A percentile compares a stretch with the other conserved stretches of the same genome.
phyloP scores from a whole-genome alignment of 1,140 invertebrate genomes.

The Aphaenogaster rudis region DNA sequence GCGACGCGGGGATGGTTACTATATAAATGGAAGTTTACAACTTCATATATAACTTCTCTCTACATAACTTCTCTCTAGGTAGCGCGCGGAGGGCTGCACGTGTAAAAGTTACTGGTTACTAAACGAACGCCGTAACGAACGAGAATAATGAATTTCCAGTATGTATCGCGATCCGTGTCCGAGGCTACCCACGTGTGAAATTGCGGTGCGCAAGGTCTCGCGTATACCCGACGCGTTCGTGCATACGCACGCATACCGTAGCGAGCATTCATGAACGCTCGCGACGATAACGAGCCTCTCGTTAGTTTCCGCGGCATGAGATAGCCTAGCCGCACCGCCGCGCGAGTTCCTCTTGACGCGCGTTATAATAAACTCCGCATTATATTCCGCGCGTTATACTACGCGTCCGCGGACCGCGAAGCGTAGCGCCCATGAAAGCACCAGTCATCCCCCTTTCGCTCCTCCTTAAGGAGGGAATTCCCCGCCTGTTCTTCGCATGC shows the following conservation, averaged over 20 bases:
- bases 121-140: conserved; percentile 51
- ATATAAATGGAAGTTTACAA: conserved; percentile 51
- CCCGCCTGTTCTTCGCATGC: not conserved
- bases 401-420: conserved; percentile 17
- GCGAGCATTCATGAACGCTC: conserved; percentile 11
- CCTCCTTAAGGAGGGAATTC: not conserved
- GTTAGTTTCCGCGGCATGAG: conserved; percentile 58
- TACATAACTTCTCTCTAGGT: conserved; percentile 27
- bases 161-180: conserved; percentile 21
- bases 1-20: not conserved
- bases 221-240: not conserved
- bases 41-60: conserved; percentile 47
- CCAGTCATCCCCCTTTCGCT: not conserved
- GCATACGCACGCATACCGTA: no score
- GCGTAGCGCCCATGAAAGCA: not conserved
- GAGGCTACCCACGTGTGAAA: conserved; percentile 62
- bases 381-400: conserved; percentile 75
- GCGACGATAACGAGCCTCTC: conserved; percentile 70
- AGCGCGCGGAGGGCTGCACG: not conserved
- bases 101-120: conserved; percentile 48
- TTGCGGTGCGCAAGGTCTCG: conserved; percentile 53
- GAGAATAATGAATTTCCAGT: conserved; percentile 68
- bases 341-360: conserved; percentile 39
- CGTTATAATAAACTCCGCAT: conserved; percentile 82
- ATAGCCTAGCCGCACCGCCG: conserved; percentile 68